phyloP scores from a whole-genome alignment of 2,888 invertebrate genomes.

The Chesias legatella region DNA sequence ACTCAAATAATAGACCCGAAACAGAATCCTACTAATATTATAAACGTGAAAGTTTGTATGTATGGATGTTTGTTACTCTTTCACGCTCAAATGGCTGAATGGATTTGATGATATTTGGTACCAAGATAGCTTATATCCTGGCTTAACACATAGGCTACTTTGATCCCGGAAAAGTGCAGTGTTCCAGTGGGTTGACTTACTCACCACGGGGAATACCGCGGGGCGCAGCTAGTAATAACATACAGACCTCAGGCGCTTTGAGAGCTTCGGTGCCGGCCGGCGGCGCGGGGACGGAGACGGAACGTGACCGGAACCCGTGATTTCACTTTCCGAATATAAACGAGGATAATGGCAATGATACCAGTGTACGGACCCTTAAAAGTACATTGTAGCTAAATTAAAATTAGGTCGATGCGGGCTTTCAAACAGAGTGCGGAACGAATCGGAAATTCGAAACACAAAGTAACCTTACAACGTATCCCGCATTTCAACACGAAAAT shows the following conservation, averaged over 20 bases:
- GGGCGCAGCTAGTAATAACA: too few relatives aligned
- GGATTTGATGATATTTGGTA: too few relatives aligned
- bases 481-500: slow-evolving; percentile 3
- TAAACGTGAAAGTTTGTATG: too few relatives aligned
- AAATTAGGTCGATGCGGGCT: slow-evolving; percentile 17
- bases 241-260: slow-evolving; percentile 16
- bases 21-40: too few relatives aligned
- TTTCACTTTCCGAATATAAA: slow-evolving; percentile 33
- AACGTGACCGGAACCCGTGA: slow-evolving; percentile 23
- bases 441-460: not conserved
- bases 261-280: slow-evolving; percentile 18
- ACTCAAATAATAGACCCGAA: slow-evolving; percentile 21
- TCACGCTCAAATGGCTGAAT: too few relatives aligned
- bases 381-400: slow-evolving; percentile 9
- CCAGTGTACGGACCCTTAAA: slow-evolving; percentile 2
- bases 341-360: slow-evolving; percentile 18
- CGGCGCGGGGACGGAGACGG: slow-evolving; percentile 23
- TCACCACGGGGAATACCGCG: too few relatives aligned
- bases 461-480: not conserved
- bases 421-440: slow-evolving; percentile 1
- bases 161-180: too few relatives aligned
- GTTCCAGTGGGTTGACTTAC: too few relatives aligned
- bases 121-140: too few relatives aligned
- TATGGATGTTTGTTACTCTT: too few relatives aligned
- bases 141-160: too few relatives aligned